Conservation (phyloP, 2,797 vertebrate genomes). For the Danio tinwini region DNA sequence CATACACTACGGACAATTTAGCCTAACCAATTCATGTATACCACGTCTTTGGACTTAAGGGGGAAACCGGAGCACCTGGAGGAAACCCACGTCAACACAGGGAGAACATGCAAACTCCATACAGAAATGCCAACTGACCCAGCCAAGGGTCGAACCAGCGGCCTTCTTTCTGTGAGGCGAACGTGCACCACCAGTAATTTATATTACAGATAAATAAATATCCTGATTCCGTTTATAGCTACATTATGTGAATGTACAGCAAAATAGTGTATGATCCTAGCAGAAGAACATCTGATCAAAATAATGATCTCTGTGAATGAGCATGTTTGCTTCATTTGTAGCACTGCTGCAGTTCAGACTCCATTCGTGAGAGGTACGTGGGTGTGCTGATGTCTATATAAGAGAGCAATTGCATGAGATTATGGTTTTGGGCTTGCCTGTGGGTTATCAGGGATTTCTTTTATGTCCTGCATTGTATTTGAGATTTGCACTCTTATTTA, state of each 20-base stretch:
- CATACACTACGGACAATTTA: too few species aligned
- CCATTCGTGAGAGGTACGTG: not conserved
- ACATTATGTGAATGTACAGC: too few species aligned
- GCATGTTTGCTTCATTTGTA: not conserved
- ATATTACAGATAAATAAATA: not conserved
- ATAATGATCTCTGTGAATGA: not conserved
- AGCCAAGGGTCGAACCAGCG: too few species aligned
- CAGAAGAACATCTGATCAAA: not conserved
- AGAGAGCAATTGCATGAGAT: conserved; percentile 12
- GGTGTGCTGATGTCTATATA: not conserved
- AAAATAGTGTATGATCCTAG: not conserved
- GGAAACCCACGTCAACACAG: too few species aligned
- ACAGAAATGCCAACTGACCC: too few species aligned
- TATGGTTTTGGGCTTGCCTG: conserved; percentile 3
- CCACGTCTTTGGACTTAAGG: too few species aligned
- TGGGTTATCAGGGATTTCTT: conserved; percentile 1
- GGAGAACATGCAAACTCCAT: too few species aligned
- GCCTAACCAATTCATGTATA: too few species aligned
- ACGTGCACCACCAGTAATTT: too few species aligned
- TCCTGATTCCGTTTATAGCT: not conserved
- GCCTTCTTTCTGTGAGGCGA: too few species aligned
- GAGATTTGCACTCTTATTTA: conserved; percentile 36
- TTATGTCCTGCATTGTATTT: not conserved
- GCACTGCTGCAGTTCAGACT: not conserved
- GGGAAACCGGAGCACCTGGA: too few species aligned